phyloP scores from a whole-genome alignment of 2,797 vertebrate species.

The Hoplostethus atlanticus region DNA sequence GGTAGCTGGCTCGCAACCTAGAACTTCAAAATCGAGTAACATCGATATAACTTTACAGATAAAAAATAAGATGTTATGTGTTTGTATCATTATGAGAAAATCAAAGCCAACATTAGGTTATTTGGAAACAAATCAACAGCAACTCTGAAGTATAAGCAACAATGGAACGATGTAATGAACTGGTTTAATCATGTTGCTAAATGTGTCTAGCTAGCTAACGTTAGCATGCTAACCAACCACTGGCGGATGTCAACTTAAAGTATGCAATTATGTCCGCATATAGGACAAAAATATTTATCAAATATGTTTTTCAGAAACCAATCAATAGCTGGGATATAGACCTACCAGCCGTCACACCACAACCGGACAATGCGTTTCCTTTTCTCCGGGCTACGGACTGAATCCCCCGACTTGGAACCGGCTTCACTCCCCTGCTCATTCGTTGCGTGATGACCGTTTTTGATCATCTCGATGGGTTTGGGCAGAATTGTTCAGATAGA shows the following conservation, averaged over 20 bases:
- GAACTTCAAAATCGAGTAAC: not conserved
- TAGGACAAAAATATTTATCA: fast-evolving
- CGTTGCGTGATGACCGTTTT: conserved; percentile 81
- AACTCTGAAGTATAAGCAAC: too few relatives aligned
- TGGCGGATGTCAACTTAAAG: too few relatives aligned
- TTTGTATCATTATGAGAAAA: too few relatives aligned
- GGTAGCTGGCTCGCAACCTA: not conserved
- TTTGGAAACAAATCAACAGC: too few relatives aligned
- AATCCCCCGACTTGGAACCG: conserved; percentile 39
- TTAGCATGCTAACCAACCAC: conserved; percentile 48
- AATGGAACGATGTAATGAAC: not conserved
- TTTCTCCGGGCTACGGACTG: conserved; percentile 74
- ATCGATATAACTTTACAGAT: too few relatives aligned
- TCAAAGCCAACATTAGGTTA: too few relatives aligned
- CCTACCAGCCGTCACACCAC: conserved; percentile 97
- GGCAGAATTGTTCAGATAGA: not conserved
- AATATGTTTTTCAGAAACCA: not conserved
- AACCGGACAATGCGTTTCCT: conserved; percentile 85
- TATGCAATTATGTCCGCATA: not conserved
- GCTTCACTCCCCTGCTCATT: conserved; percentile 38
- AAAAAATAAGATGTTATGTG: too few relatives aligned
- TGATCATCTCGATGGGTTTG: conserved; percentile 74
- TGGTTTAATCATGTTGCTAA: conserved; percentile 11
- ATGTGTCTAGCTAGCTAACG: conserved; percentile 41
- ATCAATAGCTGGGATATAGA: not conserved